Evolutionary conservation across 2,888 invertebrate genomes (phyloP).

Genomic region (Sphecodes monilicornis): DNA sequence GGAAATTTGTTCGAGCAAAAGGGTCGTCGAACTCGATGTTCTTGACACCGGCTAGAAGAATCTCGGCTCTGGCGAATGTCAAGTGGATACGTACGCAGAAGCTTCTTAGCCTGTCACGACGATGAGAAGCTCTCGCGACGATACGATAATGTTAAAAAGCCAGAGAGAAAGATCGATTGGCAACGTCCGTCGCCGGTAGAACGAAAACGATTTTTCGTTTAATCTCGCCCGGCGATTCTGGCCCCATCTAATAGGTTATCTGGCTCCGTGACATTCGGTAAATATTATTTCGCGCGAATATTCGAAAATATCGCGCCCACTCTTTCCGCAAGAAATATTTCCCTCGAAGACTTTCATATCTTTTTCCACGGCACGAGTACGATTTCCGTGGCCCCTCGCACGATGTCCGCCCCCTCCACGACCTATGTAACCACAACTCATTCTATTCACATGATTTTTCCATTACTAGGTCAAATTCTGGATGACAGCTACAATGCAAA

Average conservation of each 20-base stretch:
- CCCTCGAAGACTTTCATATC: background rate
- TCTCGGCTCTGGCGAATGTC: slow-evolving; percentile 36
- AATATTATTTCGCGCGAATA: background rate
- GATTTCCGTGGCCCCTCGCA: too few relatives aligned
- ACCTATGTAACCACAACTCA: too few relatives aligned
- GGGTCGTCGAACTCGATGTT: slow-evolving; percentile 26
- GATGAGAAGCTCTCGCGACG: slow-evolving; percentile 54
- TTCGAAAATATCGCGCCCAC: background rate
- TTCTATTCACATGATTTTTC: too few relatives aligned
- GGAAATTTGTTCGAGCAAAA: slow-evolving; percentile 49
- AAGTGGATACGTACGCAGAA: slow-evolving; percentile 48
- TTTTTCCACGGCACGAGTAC: background rate
- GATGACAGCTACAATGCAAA: too few relatives aligned
- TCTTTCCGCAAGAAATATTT: background rate
- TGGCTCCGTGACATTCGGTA: background rate
- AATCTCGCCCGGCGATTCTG: slow-evolving; percentile 27
- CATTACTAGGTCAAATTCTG: too few relatives aligned
- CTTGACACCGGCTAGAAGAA: slow-evolving; percentile 45
- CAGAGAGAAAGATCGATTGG: slow-evolving; percentile 53
- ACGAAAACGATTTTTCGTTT: slow-evolving; percentile 38
- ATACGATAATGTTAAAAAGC: slow-evolving; percentile 60
- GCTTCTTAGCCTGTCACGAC: slow-evolving; percentile 54
- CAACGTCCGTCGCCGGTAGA: slow-evolving; percentile 18
- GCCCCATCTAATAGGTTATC: slow-evolving; percentile 26
- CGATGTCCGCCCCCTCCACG: too few relatives aligned